These are phyloP conservation scores for Bos indicus DNA, from an alignment of 2,113 vertebrate species.

Conservation along the genomic window DNA sequence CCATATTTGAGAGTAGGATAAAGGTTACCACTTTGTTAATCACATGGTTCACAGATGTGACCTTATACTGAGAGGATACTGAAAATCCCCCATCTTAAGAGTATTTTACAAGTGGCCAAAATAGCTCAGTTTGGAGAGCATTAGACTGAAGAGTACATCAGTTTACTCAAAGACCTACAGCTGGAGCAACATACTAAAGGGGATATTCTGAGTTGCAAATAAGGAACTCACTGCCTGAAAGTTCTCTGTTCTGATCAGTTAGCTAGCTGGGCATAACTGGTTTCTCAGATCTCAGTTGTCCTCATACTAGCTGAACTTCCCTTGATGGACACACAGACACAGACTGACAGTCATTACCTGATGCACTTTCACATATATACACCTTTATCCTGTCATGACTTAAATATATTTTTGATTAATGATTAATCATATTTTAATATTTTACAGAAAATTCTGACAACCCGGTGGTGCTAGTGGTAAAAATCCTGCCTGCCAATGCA, in stretches of 20 bases:
- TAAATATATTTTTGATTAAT: not conserved
- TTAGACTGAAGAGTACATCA: not conserved
- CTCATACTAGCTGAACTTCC: not conserved
- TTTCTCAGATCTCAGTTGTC: not conserved
- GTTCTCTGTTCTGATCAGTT: not conserved
- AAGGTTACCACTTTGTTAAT: not conserved
- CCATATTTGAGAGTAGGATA: not conserved
- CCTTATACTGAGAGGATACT: not conserved
- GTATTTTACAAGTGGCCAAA: not conserved
- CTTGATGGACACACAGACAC: not conserved
- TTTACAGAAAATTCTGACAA: not conserved
- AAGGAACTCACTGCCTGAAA: not conserved
- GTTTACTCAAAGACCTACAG: not conserved
- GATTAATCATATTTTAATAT: not conserved
- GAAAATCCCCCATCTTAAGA: not conserved
- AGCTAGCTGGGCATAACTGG: not conserved
- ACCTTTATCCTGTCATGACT: not conserved
- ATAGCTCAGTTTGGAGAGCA: not conserved
- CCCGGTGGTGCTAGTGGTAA: not conserved
- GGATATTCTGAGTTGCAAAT: not conserved
- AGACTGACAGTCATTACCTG: not conserved
- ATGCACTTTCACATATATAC: not conserved
- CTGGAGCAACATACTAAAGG: not conserved
- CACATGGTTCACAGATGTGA: not conserved
- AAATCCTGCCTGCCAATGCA: not conserved